Conservation (phyloP, 64 coral and sea anemone genomes). For the Stichodactyla mertensii region DNA sequence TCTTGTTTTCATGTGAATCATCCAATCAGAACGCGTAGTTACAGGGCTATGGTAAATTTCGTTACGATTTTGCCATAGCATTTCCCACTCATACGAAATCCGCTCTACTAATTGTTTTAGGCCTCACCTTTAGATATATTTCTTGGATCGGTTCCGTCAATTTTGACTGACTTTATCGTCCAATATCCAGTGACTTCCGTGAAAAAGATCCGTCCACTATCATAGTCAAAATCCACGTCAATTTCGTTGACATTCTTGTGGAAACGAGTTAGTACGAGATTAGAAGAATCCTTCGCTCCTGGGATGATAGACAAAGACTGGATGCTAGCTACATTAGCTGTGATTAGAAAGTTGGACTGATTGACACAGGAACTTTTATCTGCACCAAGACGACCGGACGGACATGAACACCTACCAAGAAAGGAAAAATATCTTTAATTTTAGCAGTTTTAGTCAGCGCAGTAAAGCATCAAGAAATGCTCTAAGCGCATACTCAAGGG, state of each 20-base stretch:
- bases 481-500: no score
- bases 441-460: no score
- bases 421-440: no score
- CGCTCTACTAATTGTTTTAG: neutral
- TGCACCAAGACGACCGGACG: conserved; percentile 38
- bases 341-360: conserved; percentile 43
- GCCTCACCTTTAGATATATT: conserved; percentile 44
- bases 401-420: conserved; percentile 62
- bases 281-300: neutral
- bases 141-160: conserved; percentile 68
- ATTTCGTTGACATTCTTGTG: neutral
- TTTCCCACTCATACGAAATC: no score
- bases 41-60: no score
- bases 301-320: conserved; percentile 32
- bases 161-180: conserved; percentile 39
- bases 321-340: conserved; percentile 29
- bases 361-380: conserved; percentile 58
- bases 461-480: no score
- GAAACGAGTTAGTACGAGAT: neutral
- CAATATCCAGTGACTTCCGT: neutral
- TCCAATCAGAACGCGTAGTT: no score
- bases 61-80: no score
- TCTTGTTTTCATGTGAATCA: no score
- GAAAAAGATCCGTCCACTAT: conserved; percentile 60
- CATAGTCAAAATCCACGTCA: conserved; percentile 62